These are phyloP conservation scores for Cremastinae sp. DNA, from an alignment of 2,888 invertebrate genomes.

Conservation along the genomic window DNA sequence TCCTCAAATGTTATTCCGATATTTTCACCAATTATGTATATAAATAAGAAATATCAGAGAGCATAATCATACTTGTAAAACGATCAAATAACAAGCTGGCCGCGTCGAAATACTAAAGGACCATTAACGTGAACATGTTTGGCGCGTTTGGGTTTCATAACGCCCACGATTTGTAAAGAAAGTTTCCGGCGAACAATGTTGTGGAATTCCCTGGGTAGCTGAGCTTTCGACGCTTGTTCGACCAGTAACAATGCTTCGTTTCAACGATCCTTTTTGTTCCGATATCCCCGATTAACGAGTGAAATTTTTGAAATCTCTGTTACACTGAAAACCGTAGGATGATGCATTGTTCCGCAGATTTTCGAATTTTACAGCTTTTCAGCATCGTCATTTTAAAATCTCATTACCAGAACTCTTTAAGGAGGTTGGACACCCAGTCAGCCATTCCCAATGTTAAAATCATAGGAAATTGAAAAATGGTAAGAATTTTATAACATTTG, in stretches of 20 bases:
- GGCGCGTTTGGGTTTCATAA: conserved; percentile 10
- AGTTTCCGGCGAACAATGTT: conserved; percentile 56
- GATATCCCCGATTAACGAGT: not conserved
- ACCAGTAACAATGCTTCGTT: conserved; percentile 51
- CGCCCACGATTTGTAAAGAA: conserved; percentile 36
- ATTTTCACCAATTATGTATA: too few species aligned
- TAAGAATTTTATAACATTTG: too few species aligned
- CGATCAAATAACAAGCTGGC: too few species aligned
- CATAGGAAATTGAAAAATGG: too few species aligned
- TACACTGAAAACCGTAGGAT: not conserved
- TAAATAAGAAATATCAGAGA: too few species aligned
- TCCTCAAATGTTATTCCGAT: too few species aligned
- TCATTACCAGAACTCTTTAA: too few species aligned
- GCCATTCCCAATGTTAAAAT: too few species aligned
- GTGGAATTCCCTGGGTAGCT: conserved; percentile 43
- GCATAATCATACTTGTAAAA: too few species aligned
- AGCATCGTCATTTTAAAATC: too few species aligned
- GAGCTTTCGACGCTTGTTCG: conserved; percentile 45
- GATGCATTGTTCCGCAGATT: not conserved
- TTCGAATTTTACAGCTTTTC: too few species aligned
- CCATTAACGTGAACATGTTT: conserved; percentile 33
- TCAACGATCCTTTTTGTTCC: conserved; percentile 25
- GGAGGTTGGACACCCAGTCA: conserved; percentile 52
- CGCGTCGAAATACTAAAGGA: conserved; percentile 6
- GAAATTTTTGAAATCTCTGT: conserved; percentile 18